phyloP scores from a whole-genome alignment of 2,888 invertebrate genomes.

The Hirtodrosophila histrioides region DNA sequence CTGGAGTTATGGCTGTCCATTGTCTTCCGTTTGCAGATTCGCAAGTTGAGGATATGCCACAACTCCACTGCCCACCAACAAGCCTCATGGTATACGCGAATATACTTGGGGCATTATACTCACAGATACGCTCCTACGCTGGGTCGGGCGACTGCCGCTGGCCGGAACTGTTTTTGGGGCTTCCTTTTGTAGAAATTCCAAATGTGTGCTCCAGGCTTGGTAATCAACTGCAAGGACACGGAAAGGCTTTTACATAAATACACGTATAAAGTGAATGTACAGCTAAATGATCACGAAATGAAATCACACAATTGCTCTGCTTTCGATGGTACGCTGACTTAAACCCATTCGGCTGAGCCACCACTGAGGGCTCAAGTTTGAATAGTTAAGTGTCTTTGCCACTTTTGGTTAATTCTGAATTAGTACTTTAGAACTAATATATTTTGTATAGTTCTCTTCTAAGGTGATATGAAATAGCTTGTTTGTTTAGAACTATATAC shows the following conservation, averaged over 20 bases:
- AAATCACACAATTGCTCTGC: conserved; percentile 14
- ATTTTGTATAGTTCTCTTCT: too few species aligned
- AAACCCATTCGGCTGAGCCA: conserved; percentile 22
- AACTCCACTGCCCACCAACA: neutral
- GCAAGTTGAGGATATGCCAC: conserved; percentile 31
- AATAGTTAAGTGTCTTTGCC: conserved; percentile 14
- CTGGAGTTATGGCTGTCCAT: conserved; percentile 22
- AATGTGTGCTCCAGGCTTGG: conserved; percentile 1
- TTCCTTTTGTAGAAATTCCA: neutral
- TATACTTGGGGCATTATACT: conserved; percentile 9
- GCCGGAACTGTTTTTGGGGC: conserved; percentile 1
- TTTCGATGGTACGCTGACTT: conserved; percentile 2
- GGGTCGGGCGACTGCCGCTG: neutral
- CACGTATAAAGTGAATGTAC: neutral
- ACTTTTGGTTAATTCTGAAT: conserved; percentile 27
- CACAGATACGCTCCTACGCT: conserved; percentile 23
- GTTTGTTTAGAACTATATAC: too few species aligned
- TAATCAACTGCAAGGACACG: conserved; percentile 25
- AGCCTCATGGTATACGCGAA: neutral
- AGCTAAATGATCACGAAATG: neutral
- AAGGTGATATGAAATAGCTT: too few species aligned
- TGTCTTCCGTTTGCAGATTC: conserved; percentile 27
- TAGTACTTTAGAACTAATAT: conserved; percentile 1
- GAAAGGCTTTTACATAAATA: neutral
- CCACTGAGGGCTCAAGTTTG: conserved; percentile 1